A percentile compares a stretch with the other conserved stretches of the same genome.
Evolutionary conservation across 2,113 vertebrate genomes (phyloP).

Genomic region (Podarcis muralis): DNA sequence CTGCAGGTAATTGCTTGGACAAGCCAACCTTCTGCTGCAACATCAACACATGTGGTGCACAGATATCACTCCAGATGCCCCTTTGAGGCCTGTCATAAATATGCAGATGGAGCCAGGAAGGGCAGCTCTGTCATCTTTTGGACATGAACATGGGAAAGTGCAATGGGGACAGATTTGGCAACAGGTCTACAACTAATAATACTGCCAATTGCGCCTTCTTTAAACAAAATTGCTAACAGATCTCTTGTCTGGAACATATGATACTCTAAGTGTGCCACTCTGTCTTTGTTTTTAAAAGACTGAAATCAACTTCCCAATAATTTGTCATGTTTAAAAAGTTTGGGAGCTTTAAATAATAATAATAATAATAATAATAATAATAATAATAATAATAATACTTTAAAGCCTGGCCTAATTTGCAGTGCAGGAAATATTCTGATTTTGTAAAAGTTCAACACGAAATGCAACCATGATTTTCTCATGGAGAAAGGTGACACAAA

Average conservation of each 20-base stretch:
- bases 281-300: background rate
- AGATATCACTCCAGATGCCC: slow-evolving; percentile 59
- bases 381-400: too few relatives aligned
- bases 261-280: slow-evolving; percentile 20
- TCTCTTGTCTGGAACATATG: slow-evolving; percentile 15
- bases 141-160: slow-evolving; percentile 47
- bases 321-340: background rate
- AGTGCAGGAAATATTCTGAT: background rate
- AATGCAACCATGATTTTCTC: background rate
- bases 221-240: slow-evolving; percentile 45
- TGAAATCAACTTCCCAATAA: background rate
- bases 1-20: slow-evolving; percentile 20
- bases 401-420: background rate
- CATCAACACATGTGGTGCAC: slow-evolving; percentile 41
- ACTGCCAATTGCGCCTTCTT: slow-evolving; percentile 6
- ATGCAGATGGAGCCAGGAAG: slow-evolving; percentile 49
- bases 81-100: slow-evolving; percentile 45
- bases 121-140: slow-evolving; percentile 15
- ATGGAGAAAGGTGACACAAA: background rate
- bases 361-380: too few relatives aligned
- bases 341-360: background rate
- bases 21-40: background rate
- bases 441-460: background rate
- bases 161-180: slow-evolving; percentile 53
- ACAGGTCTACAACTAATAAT: slow-evolving; percentile 43